These are phyloP conservation scores for Molorchus minor DNA, from an alignment of 2,888 invertebrate genomes.

Conservation along the genomic window DNA sequence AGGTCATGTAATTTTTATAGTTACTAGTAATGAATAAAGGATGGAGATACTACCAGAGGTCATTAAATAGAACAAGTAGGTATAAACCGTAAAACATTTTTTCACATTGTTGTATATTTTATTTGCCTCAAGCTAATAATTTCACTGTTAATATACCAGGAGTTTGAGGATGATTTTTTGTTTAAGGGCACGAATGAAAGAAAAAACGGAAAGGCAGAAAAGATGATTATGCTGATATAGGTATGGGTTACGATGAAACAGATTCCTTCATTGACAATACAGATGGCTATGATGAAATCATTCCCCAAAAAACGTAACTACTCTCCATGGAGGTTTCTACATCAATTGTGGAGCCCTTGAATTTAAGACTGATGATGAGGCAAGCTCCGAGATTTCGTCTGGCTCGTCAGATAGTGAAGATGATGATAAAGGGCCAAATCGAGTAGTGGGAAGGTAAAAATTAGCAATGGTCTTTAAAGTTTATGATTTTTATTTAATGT, in stretches of 20 bases:
- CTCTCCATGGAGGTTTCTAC: slow-evolving; percentile 93
- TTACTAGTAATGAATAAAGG: no score
- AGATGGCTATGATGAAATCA: slow-evolving; percentile 96
- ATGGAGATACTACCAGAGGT: no score
- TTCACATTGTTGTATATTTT: no score
- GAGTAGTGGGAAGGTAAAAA: slow-evolving; percentile 45
- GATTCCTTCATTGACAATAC: slow-evolving; percentile 98
- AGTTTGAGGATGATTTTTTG: neutral
- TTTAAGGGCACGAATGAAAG: slow-evolving; percentile 55
- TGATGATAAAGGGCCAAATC: slow-evolving; percentile 26
- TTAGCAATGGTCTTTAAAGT: neutral
- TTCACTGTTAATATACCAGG: no score
- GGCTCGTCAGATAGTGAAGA: slow-evolving; percentile 52
- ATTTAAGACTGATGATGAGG: slow-evolving; percentile 72
- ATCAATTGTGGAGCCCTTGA: slow-evolving; percentile 93
- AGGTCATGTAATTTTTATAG: no score
- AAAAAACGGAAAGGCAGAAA: slow-evolving; percentile 69
- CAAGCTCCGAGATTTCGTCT: slow-evolving; percentile 58
- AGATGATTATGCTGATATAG: slow-evolving; percentile 90
- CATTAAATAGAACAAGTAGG: no score
- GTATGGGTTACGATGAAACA: slow-evolving; percentile 94
- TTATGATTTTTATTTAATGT: neutral
- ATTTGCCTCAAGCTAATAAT: no score
- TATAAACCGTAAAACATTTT: no score
- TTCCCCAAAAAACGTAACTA: slow-evolving; percentile 91